A percentile compares a stretch with the other conserved stretches of the same genome.
These are phyloP conservation scores for Choreutis nemorana DNA, from an alignment of 2,888 invertebrate genomes.

Conservation along the genomic window DNA sequence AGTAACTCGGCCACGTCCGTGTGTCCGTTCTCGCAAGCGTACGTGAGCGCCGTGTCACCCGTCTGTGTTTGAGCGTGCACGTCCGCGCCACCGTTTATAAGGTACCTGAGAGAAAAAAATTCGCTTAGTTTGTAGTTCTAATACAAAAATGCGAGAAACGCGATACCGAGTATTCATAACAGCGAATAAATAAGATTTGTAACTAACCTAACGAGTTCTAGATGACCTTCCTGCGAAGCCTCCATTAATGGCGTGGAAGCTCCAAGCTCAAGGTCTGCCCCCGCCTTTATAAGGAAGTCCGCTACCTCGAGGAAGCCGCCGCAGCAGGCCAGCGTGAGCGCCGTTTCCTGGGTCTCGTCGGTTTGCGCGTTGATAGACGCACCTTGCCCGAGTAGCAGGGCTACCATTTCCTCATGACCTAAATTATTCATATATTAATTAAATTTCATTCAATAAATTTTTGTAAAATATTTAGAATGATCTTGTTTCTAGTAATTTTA, in stretches of 20 bases:
- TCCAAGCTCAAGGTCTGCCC: slow-evolving; percentile 94
- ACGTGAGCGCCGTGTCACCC: slow-evolving; percentile 94
- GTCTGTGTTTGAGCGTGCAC: slow-evolving; percentile 95
- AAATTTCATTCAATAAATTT: too few species aligned
- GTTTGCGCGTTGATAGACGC: slow-evolving; percentile 98
- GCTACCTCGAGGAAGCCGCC: slow-evolving; percentile 93
- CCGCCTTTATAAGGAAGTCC: slow-evolving; percentile 93
- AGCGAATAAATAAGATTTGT: background rate
- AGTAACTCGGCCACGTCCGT: slow-evolving; percentile 95
- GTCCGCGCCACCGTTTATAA: slow-evolving; percentile 85
- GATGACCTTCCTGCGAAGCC: slow-evolving; percentile 97
- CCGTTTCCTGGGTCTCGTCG: slow-evolving; percentile 98
- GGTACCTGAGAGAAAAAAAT: slow-evolving; percentile 52
- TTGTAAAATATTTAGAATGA: too few species aligned
- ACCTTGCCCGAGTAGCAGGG: slow-evolving; percentile 88
- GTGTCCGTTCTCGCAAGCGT: slow-evolving; percentile 99
- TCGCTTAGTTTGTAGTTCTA: background rate
- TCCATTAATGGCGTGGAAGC: slow-evolving; percentile 98
- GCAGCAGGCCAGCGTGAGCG: slow-evolving; percentile 92
- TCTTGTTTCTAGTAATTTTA: too few species aligned
- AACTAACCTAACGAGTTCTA: slow-evolving; percentile 81
- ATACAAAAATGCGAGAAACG: background rate
- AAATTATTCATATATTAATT: too few species aligned
- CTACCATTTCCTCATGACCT: slow-evolving; percentile 99
- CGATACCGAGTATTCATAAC: background rate